These are phyloP conservation scores for Drosophila mimetica DNA, from an alignment of 2,888 invertebrate genomes.

Conservation along the genomic window DNA sequence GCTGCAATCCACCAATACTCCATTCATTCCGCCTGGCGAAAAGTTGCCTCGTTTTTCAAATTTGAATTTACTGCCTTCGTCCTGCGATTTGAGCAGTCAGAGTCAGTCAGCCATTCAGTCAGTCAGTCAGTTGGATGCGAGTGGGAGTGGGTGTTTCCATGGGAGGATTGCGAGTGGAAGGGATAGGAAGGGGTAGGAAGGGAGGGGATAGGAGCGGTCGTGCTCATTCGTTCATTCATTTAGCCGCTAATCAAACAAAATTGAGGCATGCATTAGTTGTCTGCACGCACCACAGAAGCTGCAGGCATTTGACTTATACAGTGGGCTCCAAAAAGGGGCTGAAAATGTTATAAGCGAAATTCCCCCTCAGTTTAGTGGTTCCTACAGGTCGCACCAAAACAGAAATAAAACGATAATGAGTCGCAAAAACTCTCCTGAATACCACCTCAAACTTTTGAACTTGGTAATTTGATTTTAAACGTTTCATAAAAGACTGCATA, in stretches of 20 bases:
- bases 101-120: slow-evolving; percentile 37
- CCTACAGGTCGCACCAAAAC: not conserved
- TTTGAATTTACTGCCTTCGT: slow-evolving; percentile 52
- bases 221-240: slow-evolving; percentile 57
- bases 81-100: slow-evolving; percentile 41
- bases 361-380: not conserved
- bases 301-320: slow-evolving; percentile 11
- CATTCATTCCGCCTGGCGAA: slow-evolving; percentile 13
- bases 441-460: not conserved
- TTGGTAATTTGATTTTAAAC: not conserved
- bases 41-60: slow-evolving; percentile 55
- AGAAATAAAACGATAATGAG: not conserved
- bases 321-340: not conserved
- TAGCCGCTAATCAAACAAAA: slow-evolving; percentile 63
- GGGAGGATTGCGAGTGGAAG: no score
- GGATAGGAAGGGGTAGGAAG: no score
- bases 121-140: slow-evolving; percentile 18
- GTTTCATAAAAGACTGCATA: not conserved
- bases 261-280: slow-evolving; percentile 61
- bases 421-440: not conserved
- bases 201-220: not conserved
- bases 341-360: no score
- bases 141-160: not conserved
- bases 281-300: slow-evolving; percentile 32
- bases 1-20: not conserved